Evolutionary conservation across 2,797 vertebrate genomes (phyloP).

Genomic region (Botia almorhae): DNA sequence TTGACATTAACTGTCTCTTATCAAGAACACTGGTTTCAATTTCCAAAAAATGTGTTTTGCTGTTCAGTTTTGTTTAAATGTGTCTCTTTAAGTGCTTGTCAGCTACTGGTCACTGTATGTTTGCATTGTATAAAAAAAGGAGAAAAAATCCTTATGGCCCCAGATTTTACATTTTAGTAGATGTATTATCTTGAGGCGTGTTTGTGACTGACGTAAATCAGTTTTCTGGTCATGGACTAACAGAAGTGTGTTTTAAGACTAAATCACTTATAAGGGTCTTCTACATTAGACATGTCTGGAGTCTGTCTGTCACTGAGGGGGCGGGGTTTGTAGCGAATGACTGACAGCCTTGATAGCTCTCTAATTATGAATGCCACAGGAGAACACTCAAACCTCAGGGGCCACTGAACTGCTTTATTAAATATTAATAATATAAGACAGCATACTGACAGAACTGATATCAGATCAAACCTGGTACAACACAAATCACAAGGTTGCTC

Average conservation of each 20-base stretch:
- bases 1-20: no score
- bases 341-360: not conserved
- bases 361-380: conserved; percentile 21
- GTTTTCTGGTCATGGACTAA: not conserved
- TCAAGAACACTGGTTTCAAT: no score
- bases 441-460: conserved; percentile 2
- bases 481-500: not conserved
- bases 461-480: conserved; percentile 25
- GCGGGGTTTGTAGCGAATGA: conserved; percentile 3
- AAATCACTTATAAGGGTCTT: conserved; percentile 31
- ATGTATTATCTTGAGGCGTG: not conserved
- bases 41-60: no score
- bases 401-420: conserved; percentile 29
- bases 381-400: conserved; percentile 39
- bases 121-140: not conserved
- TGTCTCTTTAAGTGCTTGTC: no score
- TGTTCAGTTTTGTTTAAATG: no score
- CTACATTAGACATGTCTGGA: not conserved
- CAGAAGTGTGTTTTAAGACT: not conserved
- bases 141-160: not conserved
- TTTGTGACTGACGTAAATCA: not conserved
- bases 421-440: conserved; percentile 38
- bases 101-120: no score
- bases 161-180: not conserved
- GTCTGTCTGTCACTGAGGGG: conserved; percentile 8